Base-by-base conservation (phyloP, 2,797 vertebrate genomes). In the Phataginus tetradactyla region DNA sequence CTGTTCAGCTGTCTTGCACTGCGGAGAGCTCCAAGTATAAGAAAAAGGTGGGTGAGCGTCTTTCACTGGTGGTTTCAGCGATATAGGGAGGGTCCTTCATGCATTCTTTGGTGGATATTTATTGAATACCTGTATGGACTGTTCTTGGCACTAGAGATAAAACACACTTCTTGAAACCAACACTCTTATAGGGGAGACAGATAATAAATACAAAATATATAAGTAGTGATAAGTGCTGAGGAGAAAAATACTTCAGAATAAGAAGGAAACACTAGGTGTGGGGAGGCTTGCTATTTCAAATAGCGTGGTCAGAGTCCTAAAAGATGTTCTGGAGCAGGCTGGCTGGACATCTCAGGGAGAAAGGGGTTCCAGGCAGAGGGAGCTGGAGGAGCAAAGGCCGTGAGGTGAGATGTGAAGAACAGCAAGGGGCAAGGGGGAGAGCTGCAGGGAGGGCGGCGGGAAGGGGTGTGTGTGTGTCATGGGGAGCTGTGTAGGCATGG, bases 391-490 rank as follows among this genome's bases (percentile, higher is more conserved):
- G 20, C 49, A 74, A 13, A 88, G 63, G 49, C n/a, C 0, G 0
- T 39, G 32, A 55, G n/a, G 57, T 6, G 49, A 32, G 12, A 25
- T 17, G 4, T 14, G 37, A 71, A 45, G 53, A n/a, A 34, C 1
- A 12, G 80, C 66, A n/a, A 79, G 27, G 12, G 15, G 0, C 20
- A 3, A 12, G 45, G 21, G 61, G 0, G 0, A 20, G 71, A 49
- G 69, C 6, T 64, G 53, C 42, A 32, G 55, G 59, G 37, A n/a
- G 25, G 45, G 13, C 13, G 4, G 10, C n/a, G 25, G 55, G 20
- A 10, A 3, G 3, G 17, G 17, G 14, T 6, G 21, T 6, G 3
- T 74, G 1, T 64, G 1, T 39, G 5, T 27, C 34, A 18, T 7
- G 2, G 14, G 49, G 77, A 59, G 68, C 34, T 68, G 59, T 75